Conservation (phyloP, 2,797 vertebrate species). For the Sitta carolinensis region DNA sequence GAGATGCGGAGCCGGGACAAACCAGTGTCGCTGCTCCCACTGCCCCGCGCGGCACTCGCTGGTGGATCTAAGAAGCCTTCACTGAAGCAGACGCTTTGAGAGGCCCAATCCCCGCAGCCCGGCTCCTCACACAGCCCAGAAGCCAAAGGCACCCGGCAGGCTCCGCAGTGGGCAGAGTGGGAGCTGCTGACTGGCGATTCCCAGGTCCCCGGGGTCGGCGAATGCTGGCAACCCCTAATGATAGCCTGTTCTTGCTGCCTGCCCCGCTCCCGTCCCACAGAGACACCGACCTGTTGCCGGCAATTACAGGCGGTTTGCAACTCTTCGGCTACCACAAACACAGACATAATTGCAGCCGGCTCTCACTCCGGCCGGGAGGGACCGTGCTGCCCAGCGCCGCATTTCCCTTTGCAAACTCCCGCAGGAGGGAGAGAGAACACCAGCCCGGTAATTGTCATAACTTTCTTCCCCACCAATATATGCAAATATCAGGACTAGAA, state of each 20-base stretch:
- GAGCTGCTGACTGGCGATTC: neutral
- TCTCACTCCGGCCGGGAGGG: neutral
- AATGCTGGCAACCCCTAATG: neutral
- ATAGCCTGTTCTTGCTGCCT: neutral
- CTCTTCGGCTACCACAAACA: neutral
- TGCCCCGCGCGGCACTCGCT: neutral
- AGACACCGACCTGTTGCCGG: neutral
- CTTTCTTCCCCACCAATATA: neutral
- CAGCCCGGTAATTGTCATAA: neutral
- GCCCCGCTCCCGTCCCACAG: neutral
- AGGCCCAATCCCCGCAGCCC: neutral
- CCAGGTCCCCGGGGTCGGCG: neutral
- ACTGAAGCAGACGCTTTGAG: neutral
- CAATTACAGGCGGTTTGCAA: slow-evolving; percentile 31
- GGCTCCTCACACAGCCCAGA: neutral
- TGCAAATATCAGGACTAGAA: neutral
- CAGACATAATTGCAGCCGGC: neutral
- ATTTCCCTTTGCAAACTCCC: neutral
- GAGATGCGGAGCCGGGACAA: neutral
- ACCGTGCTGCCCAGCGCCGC: neutral
- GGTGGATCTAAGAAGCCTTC: neutral
- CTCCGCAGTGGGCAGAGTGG: neutral
- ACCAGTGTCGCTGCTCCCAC: neutral
- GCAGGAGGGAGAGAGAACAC: neutral
- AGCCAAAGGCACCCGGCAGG: accelerated